phyloP scores from a whole-genome alignment of 2,113 vertebrate species.

The Litocranius walleri region DNA sequence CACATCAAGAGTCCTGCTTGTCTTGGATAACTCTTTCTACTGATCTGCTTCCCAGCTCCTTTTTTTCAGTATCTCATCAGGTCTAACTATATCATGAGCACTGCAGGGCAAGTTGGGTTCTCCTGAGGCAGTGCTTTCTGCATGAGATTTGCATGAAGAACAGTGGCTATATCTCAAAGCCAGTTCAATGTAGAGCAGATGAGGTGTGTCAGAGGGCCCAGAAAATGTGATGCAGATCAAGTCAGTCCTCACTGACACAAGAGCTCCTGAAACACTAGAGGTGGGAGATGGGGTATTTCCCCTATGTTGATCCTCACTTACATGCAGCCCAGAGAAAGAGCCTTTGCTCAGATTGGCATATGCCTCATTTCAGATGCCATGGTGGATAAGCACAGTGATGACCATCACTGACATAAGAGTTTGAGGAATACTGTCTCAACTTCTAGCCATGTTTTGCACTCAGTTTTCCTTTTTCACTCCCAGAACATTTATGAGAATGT shows the following conservation, averaged over 20 bases:
- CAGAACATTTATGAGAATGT: neutral
- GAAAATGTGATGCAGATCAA: neutral
- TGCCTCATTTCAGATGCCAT: neutral
- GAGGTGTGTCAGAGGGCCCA: neutral
- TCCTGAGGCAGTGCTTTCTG: accelerated
- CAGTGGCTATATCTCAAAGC: neutral
- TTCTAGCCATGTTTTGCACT: accelerated
- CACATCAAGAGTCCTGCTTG: neutral
- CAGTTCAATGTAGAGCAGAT: neutral
- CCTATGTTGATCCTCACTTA: neutral
- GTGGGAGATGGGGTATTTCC: neutral
- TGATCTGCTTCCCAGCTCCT: neutral
- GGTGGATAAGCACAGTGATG: neutral
- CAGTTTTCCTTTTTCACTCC: neutral
- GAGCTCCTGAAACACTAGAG: neutral
- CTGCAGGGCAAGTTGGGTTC: neutral
- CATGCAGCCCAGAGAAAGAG: neutral
- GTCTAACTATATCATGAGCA: neutral
- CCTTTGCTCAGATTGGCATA: neutral
- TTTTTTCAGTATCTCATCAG: neutral
- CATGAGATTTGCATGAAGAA: neutral
- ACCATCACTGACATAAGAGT: accelerated
- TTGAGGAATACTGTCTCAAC: neutral
- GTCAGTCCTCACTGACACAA: neutral
- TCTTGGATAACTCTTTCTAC: neutral